Evolutionary conservation across 2,113 vertebrate genomes (phyloP).

Genomic region (Lagopus leucura): DNA sequence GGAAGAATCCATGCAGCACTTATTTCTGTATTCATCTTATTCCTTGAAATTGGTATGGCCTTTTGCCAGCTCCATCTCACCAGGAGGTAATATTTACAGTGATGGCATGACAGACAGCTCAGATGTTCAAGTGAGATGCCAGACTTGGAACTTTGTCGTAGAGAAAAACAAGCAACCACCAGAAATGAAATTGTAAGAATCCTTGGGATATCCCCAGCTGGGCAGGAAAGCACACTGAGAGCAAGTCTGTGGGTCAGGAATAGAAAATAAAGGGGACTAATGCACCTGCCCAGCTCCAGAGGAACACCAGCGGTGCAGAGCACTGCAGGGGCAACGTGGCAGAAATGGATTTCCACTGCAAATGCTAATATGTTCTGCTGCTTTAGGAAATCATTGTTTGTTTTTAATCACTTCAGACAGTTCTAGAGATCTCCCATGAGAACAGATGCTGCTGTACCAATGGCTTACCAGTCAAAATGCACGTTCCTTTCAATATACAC

Average conservation of each 20-base stretch:
- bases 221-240: not conserved
- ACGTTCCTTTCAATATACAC: accelerated
- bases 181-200: not conserved
- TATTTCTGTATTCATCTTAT: not conserved
- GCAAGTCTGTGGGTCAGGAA: not conserved
- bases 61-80: not conserved
- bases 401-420: not conserved
- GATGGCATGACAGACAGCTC: not conserved
- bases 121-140: not conserved
- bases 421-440: not conserved
- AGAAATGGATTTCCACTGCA: not conserved
- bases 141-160: not conserved
- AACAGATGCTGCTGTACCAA: not conserved
- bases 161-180: not conserved
- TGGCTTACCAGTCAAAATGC: not conserved
- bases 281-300: not conserved
- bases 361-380: not conserved
- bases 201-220: not conserved
- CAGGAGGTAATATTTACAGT: not conserved
- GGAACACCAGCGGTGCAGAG: not conserved
- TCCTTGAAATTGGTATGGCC: not conserved
- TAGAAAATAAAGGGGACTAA: not conserved
- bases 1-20: not conserved
- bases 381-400: not conserved
- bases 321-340: not conserved